Base-by-base conservation (phyloP, 2,113 vertebrate genomes). In the Gymnobelideus leadbeateri region DNA sequence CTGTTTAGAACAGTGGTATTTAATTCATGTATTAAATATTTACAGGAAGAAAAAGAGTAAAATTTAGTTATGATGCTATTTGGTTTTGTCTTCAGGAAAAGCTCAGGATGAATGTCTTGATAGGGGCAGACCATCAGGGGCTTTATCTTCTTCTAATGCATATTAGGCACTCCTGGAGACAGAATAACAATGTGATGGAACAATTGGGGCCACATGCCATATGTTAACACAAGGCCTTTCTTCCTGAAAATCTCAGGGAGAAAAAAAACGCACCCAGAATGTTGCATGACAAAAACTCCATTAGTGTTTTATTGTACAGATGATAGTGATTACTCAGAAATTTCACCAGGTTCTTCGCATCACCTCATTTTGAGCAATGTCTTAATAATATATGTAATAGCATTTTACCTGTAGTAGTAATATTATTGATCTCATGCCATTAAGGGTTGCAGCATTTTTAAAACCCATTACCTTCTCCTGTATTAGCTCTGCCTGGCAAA, bases 361-460 rank as follows among this genome's bases (percentile, higher is more conserved):
- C 95, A 91, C 97, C 97, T 95, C 97, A 53, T 98, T 99, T 97
- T 98, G 96, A 98, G 95, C 68, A 97, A 95, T 90, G 95, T 97
- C 98, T 99, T 98, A 98, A 99, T 98, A 98, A 99, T 98, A 98
- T 97, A 98, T 98, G 97, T 96, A 97, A 96, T 8, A 96, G 90
- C 95, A 96, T 98, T 99, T 98, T 98, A 98, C 98, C 98, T 98
- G 94, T 95, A 96, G 96, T 94, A 98, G 94, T 97, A 98, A 97
- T 97, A 97, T 97, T 99, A 99, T 99, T 98, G 99, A 99, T 99
- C 98, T 98, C 92, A 96, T 96, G 96, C 97, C 98, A 99, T 99
- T 99, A 99, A 98, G 46, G 94, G 98, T 97, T 98, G 96, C 96
- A 98, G 94, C 96, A 91, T 98, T 98, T 98, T 98, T 98, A 98